Evolutionary conservation across 2,888 invertebrate species (phyloP).

Genomic region (Bombyx huttoni): DNA sequence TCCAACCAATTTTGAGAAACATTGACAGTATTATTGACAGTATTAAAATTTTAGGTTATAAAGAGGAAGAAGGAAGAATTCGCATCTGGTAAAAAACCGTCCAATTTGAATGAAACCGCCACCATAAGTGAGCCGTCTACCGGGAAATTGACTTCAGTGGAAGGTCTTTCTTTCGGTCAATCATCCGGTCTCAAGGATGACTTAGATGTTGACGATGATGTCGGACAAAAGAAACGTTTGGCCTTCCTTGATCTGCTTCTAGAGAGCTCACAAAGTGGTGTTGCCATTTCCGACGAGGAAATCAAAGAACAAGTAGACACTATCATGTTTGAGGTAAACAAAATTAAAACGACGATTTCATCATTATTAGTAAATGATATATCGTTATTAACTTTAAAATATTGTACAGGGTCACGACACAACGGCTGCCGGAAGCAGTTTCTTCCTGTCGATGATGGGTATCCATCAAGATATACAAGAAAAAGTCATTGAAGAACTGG

Average conservation of each 20-base stretch:
- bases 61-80: conserved; percentile 83
- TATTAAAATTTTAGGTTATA: conserved; percentile 60
- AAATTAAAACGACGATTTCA: not conserved
- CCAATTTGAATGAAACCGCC: conserved; percentile 29
- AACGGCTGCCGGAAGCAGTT: conserved; percentile 86
- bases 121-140: conserved; percentile 21
- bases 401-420: conserved; percentile 80
- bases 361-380: not conserved
- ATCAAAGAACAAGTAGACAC: conserved; percentile 89
- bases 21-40: conserved; percentile 12
- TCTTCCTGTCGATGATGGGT: conserved; percentile 84
- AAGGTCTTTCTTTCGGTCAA: conserved; percentile 81
- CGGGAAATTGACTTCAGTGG: conserved; percentile 58
- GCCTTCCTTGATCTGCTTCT: conserved; percentile 91
- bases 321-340: conserved; percentile 85
- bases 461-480: conserved; percentile 81
- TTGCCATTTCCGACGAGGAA: conserved; percentile 80
- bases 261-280: conserved; percentile 82
- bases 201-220: conserved; percentile 84
- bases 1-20: conserved; percentile 5
- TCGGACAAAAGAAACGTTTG: conserved; percentile 85
- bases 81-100: conserved; percentile 73
- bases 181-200: conserved; percentile 83
- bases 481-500: conserved; percentile 80
- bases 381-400: conserved; percentile 1